phyloP scores from a whole-genome alignment of 2,113 vertebrate species.

The Sapajus apella region DNA sequence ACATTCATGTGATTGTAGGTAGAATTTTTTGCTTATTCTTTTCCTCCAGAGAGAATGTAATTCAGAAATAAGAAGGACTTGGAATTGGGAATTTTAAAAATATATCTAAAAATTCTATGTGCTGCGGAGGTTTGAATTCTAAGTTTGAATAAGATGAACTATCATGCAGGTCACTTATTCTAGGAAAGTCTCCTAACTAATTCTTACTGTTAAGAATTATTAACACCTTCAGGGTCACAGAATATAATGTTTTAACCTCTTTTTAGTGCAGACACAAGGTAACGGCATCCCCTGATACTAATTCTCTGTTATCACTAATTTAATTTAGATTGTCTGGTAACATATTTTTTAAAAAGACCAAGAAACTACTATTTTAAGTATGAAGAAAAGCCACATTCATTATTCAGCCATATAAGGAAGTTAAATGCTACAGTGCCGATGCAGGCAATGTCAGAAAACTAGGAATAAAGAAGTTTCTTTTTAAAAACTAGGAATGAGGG shows the following conservation, averaged over 20 bases:
- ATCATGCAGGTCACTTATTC: not conserved
- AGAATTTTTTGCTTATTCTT: not conserved
- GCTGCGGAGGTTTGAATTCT: not conserved
- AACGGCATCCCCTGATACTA: not conserved
- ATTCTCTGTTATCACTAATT: not conserved
- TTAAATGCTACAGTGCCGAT: not conserved
- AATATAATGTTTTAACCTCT: not conserved
- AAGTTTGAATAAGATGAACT: not conserved
- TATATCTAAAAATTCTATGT: not conserved
- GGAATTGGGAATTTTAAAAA: not conserved
- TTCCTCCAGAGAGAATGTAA: not conserved
- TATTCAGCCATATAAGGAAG: constrained; percentile 23
- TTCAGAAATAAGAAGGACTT: not conserved
- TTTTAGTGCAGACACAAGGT: not conserved
- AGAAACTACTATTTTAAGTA: constrained; percentile 43
- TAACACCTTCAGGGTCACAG: not conserved
- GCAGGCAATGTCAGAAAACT: not conserved
- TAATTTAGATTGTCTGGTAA: not conserved
- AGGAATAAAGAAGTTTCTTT: not conserved
- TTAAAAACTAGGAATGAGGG: not conserved
- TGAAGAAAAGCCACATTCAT: not conserved
- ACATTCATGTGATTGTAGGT: not conserved
- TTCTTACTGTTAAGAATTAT: not conserved
- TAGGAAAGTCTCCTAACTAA: not conserved
- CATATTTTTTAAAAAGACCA: not conserved